Conservation (phyloP, 2,888 invertebrate genomes). For the Fragum sueziense region DNA sequence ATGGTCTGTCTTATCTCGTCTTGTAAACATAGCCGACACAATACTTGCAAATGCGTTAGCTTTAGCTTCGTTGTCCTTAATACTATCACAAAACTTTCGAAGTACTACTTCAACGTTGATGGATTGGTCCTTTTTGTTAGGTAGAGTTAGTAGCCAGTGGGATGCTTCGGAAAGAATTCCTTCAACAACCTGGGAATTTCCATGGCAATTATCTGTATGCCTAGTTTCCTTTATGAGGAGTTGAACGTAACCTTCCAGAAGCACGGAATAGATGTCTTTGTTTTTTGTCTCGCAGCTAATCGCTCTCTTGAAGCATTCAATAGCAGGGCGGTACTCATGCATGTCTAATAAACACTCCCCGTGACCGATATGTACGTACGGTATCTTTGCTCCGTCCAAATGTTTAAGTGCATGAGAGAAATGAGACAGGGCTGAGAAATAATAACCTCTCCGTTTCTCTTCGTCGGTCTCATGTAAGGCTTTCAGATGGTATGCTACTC, state of each 20-base stretch:
- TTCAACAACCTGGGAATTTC: not conserved
- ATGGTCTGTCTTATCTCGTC: not conserved
- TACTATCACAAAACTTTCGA: not conserved
- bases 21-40: not conserved
- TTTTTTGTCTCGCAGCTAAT: slow-evolving; percentile 1
- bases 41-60: not conserved
- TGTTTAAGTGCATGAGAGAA: slow-evolving; percentile 20
- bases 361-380: slow-evolving; percentile 12
- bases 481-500: not conserved
- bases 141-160: not conserved
- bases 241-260: not conserved
- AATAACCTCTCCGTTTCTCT: not conserved
- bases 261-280: not conserved
- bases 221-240: not conserved
- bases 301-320: slow-evolving; percentile 23
- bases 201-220: not conserved
- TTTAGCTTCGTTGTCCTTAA: not conserved
- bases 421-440: slow-evolving; percentile 7
- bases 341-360: slow-evolving; percentile 23
- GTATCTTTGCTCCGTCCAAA: slow-evolving; percentile 11
- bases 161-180: not conserved
- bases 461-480: not conserved
- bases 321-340: slow-evolving; percentile 6
- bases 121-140: not conserved
- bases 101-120: not conserved